Evolutionary conservation across 2,113 vertebrate genomes (phyloP).

Genomic region (Gavia stellata): DNA sequence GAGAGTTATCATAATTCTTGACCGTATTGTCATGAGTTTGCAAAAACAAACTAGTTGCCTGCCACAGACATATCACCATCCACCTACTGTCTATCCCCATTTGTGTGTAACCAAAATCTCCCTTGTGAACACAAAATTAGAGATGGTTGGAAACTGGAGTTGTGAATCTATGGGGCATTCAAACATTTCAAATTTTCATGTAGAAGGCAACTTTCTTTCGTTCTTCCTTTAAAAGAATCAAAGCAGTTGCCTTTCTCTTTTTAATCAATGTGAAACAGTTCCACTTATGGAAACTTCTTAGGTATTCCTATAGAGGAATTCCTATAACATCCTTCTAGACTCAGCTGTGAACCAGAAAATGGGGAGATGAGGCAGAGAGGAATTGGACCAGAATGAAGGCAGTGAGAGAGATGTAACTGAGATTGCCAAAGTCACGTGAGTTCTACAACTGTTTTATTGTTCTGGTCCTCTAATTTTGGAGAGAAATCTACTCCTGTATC

Average conservation of each 20-base stretch:
- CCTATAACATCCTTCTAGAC: background rate
- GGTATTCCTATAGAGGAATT: background rate
- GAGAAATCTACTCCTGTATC: background rate
- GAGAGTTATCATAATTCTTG: background rate
- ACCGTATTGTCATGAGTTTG: background rate
- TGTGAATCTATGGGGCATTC: background rate
- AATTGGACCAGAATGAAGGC: background rate
- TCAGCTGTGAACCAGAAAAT: background rate
- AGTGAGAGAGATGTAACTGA: background rate
- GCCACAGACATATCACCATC: background rate
- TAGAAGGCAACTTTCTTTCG: background rate
- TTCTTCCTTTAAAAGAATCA: background rate
- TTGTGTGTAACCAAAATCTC: background rate
- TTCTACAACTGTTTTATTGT: background rate
- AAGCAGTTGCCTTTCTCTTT: background rate
- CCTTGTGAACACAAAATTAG: background rate
- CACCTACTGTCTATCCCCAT: background rate
- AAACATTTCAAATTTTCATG: background rate
- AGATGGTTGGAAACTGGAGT: background rate
- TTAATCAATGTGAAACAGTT: background rate
- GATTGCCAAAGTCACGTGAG: background rate
- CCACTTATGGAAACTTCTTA: background rate
- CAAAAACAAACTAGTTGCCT: background rate
- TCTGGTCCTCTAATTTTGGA: background rate
- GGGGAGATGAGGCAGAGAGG: background rate